Evolutionary conservation across 2,888 invertebrate genomes (phyloP).

Genomic region (Rotaria socialis): DNA sequence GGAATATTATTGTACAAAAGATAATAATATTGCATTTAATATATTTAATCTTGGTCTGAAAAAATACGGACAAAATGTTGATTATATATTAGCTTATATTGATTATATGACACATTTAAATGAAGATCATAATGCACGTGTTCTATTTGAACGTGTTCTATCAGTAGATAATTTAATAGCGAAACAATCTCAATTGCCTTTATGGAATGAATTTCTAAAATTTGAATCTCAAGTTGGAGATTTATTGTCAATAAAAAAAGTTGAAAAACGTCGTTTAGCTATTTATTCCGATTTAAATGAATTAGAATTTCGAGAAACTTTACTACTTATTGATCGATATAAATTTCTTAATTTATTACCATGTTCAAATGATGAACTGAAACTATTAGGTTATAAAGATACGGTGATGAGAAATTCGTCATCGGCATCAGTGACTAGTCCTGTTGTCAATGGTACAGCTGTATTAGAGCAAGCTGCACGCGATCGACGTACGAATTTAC

Average conservation of each 20-base stretch:
- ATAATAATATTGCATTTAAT: conserved; percentile 88
- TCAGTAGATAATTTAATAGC: conserved; percentile 25
- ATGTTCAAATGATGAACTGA: conserved; percentile 82
- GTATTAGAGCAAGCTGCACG: conserved; percentile 46
- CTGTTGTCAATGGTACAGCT: not conserved
- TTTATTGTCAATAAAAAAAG: conserved; percentile 90
- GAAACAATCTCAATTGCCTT: conserved; percentile 65
- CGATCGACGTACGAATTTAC: conserved; percentile 53
- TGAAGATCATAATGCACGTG: conserved; percentile 85
- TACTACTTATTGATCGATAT: conserved; percentile 86
- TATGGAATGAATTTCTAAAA: conserved; percentile 96
- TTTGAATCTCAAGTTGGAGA: conserved; percentile 98
- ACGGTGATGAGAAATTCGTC: not conserved
- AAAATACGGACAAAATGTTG: conserved; percentile 87
- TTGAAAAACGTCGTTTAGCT: conserved; percentile 83
- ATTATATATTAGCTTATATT: conserved; percentile 68
- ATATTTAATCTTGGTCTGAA: conserved; percentile 95
- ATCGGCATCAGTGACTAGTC: conserved; percentile 27
- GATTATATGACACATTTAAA: conserved; percentile 37
- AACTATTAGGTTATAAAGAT: conserved; percentile 63
- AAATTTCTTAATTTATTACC: conserved; percentile 91
- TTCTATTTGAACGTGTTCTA: conserved; percentile 91
- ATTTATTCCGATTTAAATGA: conserved; percentile 89
- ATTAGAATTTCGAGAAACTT: conserved; percentile 92
- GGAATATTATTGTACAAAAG: conserved; percentile 96